Percentiles rank a stretch among this genome's conserved stretches.
These are phyloP conservation scores for Neofelis nebulosa DNA, from an alignment of 2,113 vertebrate genomes.

Conservation along the genomic window DNA sequence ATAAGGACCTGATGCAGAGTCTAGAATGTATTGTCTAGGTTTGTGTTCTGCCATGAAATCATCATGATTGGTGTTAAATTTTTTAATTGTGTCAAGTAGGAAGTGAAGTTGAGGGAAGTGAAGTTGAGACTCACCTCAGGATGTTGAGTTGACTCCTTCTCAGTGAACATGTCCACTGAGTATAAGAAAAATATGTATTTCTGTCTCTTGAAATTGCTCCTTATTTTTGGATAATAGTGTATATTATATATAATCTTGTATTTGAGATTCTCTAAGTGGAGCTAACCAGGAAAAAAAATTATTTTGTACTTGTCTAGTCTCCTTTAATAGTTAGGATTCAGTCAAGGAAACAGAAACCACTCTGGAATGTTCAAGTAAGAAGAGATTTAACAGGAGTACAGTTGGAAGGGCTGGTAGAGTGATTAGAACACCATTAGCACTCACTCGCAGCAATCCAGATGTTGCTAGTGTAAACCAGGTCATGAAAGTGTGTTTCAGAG, in stretches of 20 bases:
- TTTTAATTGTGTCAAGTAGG: neutral
- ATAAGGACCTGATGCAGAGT: neutral
- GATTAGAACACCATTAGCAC: neutral
- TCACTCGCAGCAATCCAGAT: neutral
- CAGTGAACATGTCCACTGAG: neutral
- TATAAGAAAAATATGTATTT: neutral
- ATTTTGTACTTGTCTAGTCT: neutral
- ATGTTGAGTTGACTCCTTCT: neutral
- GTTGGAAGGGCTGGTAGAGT: neutral
- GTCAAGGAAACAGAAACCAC: neutral
- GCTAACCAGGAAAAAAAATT: neutral
- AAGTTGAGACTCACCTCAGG: neutral
- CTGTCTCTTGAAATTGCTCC: neutral
- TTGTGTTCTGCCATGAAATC: neutral
- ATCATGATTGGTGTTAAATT: neutral
- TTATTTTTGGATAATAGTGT: neutral
- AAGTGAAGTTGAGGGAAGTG: neutral
- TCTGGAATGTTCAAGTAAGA: neutral
- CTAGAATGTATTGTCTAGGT: neutral
- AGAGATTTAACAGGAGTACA: neutral
- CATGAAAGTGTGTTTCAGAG: neutral
- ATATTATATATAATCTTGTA: no score
- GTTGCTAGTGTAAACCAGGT: neutral
- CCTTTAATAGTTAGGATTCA: neutral
- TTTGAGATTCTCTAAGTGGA: neutral